Base-by-base conservation (phyloP, 2,888 invertebrate species). In the Andrena bucephala region DNA sequence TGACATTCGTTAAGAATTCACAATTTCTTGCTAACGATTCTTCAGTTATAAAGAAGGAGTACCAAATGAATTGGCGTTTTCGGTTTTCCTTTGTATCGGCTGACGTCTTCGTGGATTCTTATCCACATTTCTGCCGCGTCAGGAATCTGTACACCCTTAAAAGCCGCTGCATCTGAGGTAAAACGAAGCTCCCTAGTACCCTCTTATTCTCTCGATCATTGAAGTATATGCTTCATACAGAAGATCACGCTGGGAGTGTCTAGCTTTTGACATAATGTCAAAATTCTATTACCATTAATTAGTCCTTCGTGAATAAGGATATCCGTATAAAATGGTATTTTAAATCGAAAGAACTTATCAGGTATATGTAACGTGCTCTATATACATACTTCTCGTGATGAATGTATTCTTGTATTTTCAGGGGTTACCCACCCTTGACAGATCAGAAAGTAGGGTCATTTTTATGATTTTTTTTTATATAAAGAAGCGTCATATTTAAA, bases 221-320 rank as follows among this genome's bases (percentile, higher is more conserved):
- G n/a, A 42, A 67, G 70, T 50, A 75, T 29, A 75, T 29, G 54
- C 65, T 70, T 65, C 48, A 67, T 29, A 27, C 6, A 31, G 60
- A 31, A 74, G 69, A 70, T 81, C 33, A 48, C 54, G 42, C 57
- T 81, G 70, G 81, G 20, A 59, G 54, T 62, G 52, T 48, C 60
- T 24, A 81, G 59, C 69, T 69, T 73, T 60, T 74, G 60, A 33
- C 60, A 60, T 60, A 70, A 70, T 52, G 8, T 29, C 57, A 33
- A 33, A 54, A 57, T 70, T 75, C 48, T 29, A 75, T 63, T 81
- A 67, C 60, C 69, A 75, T 81, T 75, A 81, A 74, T 82, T 75
- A 81, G 31, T 33, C 27, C 50, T 50, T 10, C 6, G n/a, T 52
- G 60, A 75, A 67, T 66, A 42, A 52, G 29, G 52, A 8, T 50